These are phyloP conservation scores for Rhinoptilus africanus DNA, from an alignment of 2,113 vertebrate species.

Conservation along the genomic window DNA sequence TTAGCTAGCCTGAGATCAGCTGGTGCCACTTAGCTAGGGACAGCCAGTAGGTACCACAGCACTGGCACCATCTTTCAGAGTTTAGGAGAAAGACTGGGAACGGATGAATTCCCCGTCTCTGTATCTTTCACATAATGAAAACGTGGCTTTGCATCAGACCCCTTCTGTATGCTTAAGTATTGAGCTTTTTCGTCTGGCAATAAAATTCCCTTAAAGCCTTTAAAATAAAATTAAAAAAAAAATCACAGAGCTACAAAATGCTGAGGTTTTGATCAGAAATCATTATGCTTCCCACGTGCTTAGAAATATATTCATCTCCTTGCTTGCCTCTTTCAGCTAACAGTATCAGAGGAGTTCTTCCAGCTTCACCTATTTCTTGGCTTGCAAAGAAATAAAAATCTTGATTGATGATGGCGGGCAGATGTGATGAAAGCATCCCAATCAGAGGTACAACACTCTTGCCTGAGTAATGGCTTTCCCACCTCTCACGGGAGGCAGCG, in stretches of 20 bases:
- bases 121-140: neutral
- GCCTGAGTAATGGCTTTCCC: conserved; percentile 26
- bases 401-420: neutral
- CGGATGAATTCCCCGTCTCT: neutral
- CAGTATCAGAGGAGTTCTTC: neutral
- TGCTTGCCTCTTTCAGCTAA: neutral
- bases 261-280: neutral
- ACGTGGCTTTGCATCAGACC: neutral
- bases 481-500: neutral
- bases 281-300: neutral
- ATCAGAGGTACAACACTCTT: neutral
- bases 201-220: neutral
- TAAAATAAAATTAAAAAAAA: neutral
- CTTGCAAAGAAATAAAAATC: conserved; percentile 17
- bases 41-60: neutral
- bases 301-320: neutral
- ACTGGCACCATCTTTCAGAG: neutral
- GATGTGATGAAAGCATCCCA: conserved; percentile 15
- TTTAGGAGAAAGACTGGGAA: neutral
- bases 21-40: neutral
- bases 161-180: neutral
- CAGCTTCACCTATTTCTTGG: neutral
- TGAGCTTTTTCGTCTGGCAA: neutral
- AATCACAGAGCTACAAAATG: neutral
- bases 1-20: neutral